Conservation (phyloP, 2,888 invertebrate species). For the Hetaerina titia region DNA sequence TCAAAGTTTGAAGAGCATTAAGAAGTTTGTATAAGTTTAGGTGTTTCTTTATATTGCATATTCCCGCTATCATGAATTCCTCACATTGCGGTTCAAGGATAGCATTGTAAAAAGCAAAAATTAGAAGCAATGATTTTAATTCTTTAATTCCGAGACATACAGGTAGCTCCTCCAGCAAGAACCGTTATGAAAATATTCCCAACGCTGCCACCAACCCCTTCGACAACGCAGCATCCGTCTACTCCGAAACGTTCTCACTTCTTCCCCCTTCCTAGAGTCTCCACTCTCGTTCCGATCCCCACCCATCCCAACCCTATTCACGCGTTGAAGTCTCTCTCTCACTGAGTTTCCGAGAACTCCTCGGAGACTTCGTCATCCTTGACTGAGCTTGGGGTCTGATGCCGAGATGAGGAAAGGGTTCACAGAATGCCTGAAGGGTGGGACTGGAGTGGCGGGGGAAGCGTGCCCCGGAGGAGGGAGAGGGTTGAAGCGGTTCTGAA, state of each 20-base stretch:
- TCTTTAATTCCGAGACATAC: not conserved
- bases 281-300: not conserved
- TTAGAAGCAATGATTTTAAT: not conserved
- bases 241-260: not conserved
- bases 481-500: not conserved
- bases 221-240: not conserved
- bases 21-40: not conserved
- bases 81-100: not conserved
- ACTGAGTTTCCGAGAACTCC: conserved; percentile 40
- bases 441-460: not conserved
- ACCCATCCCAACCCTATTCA: not conserved
- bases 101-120: not conserved
- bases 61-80: not conserved
- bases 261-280: not conserved
- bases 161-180: not conserved
- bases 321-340: conserved; percentile 31
- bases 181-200: not conserved
- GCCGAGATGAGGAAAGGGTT: conserved; percentile 62
- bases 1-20: not conserved
- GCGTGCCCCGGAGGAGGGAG: not conserved
- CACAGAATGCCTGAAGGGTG: conserved; percentile 9
- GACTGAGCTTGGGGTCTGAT: conserved; percentile 43
- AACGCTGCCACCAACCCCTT: not conserved
- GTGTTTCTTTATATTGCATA: not conserved
- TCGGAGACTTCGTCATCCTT: conserved; percentile 55